Conservation (phyloP, 2,888 invertebrate genomes). For the Campaea margaritaria region DNA sequence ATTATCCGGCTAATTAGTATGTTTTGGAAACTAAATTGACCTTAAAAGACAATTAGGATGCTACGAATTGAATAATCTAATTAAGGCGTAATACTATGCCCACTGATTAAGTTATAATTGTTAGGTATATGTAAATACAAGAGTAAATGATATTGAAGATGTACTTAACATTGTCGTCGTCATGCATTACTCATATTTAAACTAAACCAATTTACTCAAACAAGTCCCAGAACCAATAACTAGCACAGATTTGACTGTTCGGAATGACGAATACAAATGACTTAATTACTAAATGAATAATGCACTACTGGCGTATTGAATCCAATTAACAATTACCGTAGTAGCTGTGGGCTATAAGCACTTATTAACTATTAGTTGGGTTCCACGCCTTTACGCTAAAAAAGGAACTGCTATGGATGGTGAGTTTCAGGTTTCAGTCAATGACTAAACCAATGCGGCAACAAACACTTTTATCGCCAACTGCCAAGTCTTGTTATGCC, state of each 20-base stretch:
- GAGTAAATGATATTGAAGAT: no score
- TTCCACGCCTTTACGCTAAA: no score
- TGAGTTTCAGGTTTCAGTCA: neutral
- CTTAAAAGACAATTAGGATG: no score
- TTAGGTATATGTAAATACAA: no score
- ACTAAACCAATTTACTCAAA: conserved; percentile 11
- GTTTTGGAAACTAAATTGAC: no score
- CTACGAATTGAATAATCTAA: no score
- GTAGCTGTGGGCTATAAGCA: conserved; percentile 20
- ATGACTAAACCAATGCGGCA: neutral
- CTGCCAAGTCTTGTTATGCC: no score
- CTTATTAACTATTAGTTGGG: conserved; percentile 9
- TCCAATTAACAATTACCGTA: conserved; percentile 30
- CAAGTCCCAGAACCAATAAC: conserved; percentile 24
- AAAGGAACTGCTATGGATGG: neutral
- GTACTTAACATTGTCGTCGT: no score
- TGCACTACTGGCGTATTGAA: conserved; percentile 24
- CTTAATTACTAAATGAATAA: conserved; percentile 31
- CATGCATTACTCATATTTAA: conserved; percentile 16
- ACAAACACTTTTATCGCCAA: no score
- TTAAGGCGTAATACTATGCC: no score
- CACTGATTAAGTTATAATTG: no score
- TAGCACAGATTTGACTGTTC: conserved; percentile 22
- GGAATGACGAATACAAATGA: conserved; percentile 27
- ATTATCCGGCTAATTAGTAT: no score